Percentiles rank a stretch among this genome's conserved stretches.
Evolutionary conservation across 2,113 vertebrate genomes (phyloP).

Genomic region (Channa argus): DNA sequence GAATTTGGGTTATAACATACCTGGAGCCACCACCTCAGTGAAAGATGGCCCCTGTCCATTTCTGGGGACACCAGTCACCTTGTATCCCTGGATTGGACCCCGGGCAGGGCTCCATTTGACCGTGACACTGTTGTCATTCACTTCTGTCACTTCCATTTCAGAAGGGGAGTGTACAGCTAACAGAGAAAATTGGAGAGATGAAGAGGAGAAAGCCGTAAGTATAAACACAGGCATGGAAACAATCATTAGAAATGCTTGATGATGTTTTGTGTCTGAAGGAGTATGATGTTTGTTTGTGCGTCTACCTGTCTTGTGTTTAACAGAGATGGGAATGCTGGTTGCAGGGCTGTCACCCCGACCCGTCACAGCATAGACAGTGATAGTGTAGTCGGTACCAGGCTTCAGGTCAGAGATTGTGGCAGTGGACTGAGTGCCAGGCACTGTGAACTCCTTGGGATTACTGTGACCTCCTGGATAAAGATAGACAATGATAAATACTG

Average conservation of each 20-base stretch:
- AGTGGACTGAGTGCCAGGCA: slow-evolving; percentile 89
- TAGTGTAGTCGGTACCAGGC: slow-evolving; percentile 91
- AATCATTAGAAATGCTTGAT: not conserved
- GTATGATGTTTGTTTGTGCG: not conserved
- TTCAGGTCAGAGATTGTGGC: slow-evolving; percentile 89
- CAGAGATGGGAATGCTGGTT: slow-evolving; percentile 92
- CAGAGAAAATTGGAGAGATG: not conserved
- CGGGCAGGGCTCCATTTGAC: slow-evolving; percentile 92
- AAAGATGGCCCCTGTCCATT: slow-evolving; percentile 87
- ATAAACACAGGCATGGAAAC: not conserved
- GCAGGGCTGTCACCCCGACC: slow-evolving; percentile 97
- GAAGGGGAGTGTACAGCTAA: slow-evolving; percentile 92
- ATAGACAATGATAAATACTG: too few species aligned
- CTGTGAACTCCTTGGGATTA: slow-evolving; percentile 91
- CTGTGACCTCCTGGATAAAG: slow-evolving; percentile 85
- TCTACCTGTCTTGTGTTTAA: slow-evolving; percentile 91
- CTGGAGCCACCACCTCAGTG: slow-evolving; percentile 88
- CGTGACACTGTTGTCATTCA: slow-evolving; percentile 92
- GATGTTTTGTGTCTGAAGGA: not conserved
- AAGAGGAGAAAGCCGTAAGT: not conserved
- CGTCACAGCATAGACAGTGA: slow-evolving; percentile 94
- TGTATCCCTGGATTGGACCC: slow-evolving; percentile 92
- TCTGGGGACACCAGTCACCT: slow-evolving; percentile 90
- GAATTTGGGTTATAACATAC: slow-evolving; percentile 68
- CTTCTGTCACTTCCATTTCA: slow-evolving; percentile 89